Percentiles rank a stretch among this genome's conserved stretches.
Evolutionary conservation across 2,113 vertebrate species (phyloP).

Genomic region (Bos indicus): DNA sequence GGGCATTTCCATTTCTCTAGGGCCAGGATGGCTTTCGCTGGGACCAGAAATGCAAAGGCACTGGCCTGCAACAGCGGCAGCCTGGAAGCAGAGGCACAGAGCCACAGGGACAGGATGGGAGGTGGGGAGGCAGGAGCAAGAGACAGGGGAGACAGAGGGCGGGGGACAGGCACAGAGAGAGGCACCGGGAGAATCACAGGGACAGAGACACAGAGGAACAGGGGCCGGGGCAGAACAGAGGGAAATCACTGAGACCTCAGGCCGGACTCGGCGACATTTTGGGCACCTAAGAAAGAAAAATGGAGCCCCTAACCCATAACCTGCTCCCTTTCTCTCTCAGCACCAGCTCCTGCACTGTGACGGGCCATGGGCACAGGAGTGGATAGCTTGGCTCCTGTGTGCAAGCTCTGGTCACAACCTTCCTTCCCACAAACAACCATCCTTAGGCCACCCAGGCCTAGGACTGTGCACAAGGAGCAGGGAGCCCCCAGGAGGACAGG

Average conservation of each 20-base stretch:
- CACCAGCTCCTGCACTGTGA: not conserved
- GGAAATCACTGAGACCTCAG: not conserved
- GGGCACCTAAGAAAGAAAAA: not conserved
- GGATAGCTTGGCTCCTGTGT: not conserved
- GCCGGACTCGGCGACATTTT: not conserved
- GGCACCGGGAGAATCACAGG: not conserved
- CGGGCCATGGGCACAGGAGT: fast-evolving
- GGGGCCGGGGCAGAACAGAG: not conserved
- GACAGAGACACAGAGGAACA: not conserved
- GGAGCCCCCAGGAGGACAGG: not conserved
- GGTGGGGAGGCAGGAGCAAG: not conserved
- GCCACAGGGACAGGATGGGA: not conserved
- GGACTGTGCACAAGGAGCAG: not conserved
- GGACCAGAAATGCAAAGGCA: slow-evolving; percentile 89
- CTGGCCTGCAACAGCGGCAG: slow-evolving; percentile 92
- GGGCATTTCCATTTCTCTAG: slow-evolving; percentile 91
- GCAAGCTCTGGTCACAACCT: not conserved
- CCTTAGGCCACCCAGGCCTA: not conserved
- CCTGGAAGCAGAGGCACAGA: slow-evolving; percentile 68
- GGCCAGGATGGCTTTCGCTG: slow-evolving; percentile 88
- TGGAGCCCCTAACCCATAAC: not conserved
- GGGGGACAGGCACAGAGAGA: not conserved
- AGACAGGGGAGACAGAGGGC: not conserved
- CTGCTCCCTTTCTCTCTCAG: not conserved
- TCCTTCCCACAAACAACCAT: not conserved